Percentiles rank a stretch among this genome's conserved stretches.
These are phyloP conservation scores for Psettodes erumei DNA, from an alignment of 2,113 vertebrate species.

Conservation along the genomic window DNA sequence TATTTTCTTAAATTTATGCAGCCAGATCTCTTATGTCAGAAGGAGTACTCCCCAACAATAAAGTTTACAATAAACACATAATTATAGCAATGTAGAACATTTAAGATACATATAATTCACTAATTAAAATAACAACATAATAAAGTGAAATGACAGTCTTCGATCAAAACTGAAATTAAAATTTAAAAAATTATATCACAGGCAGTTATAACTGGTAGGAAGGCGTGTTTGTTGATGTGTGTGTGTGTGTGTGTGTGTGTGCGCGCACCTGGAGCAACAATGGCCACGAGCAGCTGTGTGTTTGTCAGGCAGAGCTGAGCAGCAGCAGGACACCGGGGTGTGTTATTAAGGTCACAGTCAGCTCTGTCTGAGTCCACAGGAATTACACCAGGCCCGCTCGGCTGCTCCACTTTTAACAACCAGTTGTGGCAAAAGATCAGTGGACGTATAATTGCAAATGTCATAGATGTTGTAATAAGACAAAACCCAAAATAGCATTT, in stretches of 20 bases:
- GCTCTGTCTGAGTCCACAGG: constrained; percentile 63
- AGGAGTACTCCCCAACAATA: background rate
- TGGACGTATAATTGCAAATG: constrained; percentile 72
- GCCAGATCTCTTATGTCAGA: background rate
- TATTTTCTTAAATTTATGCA: background rate
- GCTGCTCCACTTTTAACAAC: constrained; percentile 65
- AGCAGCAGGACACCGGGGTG: constrained; percentile 69
- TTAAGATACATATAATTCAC: background rate
- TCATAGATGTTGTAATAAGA: constrained; percentile 64
- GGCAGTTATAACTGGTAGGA: background rate
- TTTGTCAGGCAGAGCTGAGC: constrained; percentile 61
- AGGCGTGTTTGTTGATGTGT: constrained; percentile 50
- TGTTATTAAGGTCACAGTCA: constrained; percentile 74
- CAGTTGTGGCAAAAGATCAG: constrained; percentile 63
- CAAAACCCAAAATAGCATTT: constrained; percentile 60
- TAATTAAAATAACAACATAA: background rate
- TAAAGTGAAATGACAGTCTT: background rate
- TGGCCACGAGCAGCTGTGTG: constrained; percentile 71
- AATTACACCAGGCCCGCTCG: constrained; percentile 59
- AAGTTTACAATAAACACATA: background rate
- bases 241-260: constrained; percentile 36
- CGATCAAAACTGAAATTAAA: background rate
- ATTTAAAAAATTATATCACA: background rate
- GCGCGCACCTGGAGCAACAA: constrained; percentile 75
- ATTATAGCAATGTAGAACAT: background rate